phyloP scores from a whole-genome alignment of 2,888 invertebrate genomes.

The Scaptomyza parva region DNA sequence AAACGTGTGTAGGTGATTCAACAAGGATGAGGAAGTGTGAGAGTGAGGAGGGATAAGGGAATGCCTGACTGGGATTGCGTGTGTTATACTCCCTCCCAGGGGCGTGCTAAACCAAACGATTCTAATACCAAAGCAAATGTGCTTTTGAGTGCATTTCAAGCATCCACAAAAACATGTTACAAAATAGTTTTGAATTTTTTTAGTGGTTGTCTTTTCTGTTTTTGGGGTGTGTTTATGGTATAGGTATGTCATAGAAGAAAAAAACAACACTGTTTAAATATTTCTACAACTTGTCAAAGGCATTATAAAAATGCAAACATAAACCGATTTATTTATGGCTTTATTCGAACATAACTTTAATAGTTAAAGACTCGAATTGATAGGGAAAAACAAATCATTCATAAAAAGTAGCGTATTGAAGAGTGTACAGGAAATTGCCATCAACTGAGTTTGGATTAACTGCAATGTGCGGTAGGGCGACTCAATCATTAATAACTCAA shows the following conservation, averaged over 20 bases:
- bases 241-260: background rate
- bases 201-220: background rate
- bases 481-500: constrained; percentile 50
- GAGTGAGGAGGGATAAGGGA: background rate
- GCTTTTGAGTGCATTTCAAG: constrained; percentile 55
- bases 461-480: constrained; percentile 26
- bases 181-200: constrained; percentile 47
- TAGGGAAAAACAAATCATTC: constrained; percentile 36
- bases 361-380: constrained; percentile 35
- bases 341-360: constrained; percentile 4
- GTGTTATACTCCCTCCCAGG: constrained; percentile 28
- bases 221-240: background rate
- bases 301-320: constrained; percentile 23
- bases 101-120: constrained; percentile 43
- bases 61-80: constrained; percentile 51
- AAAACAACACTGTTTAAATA: background rate
- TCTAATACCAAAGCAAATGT: constrained; percentile 56
- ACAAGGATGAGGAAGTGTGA: background rate
- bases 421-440: constrained; percentile 60
- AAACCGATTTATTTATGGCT: constrained; percentile 46
- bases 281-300: constrained; percentile 29
- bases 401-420: constrained; percentile 10
- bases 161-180: constrained; percentile 23
- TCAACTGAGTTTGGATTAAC: constrained; percentile 34
- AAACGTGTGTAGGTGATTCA: constrained; percentile 31